Percentiles rank a stretch among this genome's conserved stretches.
Evolutionary conservation across 2,797 vertebrate species (phyloP).

Genomic region (Ibycter americanus): DNA sequence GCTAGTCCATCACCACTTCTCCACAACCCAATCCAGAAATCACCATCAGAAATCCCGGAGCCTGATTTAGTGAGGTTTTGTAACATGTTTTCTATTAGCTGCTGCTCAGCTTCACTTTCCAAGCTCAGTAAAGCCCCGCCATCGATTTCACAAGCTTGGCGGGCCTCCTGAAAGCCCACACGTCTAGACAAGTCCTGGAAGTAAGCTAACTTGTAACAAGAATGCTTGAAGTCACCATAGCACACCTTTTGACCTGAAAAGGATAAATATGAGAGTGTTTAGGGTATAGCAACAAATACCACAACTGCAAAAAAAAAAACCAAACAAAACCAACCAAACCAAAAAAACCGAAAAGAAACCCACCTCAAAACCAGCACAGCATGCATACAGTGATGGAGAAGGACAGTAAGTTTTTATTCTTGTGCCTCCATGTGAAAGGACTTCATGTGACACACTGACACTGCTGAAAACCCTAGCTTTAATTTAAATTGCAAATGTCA

Average conservation of each 20-base stretch:
- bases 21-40: conserved; percentile 96
- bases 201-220: conserved; percentile 94
- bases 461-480: neutral
- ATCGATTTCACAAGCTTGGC: conserved; percentile 86
- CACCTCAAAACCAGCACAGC: neutral
- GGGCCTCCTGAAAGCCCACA: conserved; percentile 88
- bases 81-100: conserved; percentile 85
- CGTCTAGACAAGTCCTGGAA: conserved; percentile 91
- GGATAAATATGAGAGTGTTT: neutral
- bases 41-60: conserved; percentile 85
- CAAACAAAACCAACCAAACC: too few species aligned
- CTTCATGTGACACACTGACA: fast-evolving
- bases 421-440: neutral
- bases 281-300: neutral
- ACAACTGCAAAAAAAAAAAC: neutral
- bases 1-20: conserved; percentile 80
- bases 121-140: conserved; percentile 88
- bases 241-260: conserved; percentile 90
- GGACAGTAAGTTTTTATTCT: neutral
- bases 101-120: conserved; percentile 84
- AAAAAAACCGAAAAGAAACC: too few species aligned
- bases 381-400: neutral
- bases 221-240: conserved; percentile 77
- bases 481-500: neutral
- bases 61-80: conserved; percentile 86